phyloP scores from a whole-genome alignment of 2,113 vertebrate genomes.

The Epinephelus lanceolatus region DNA sequence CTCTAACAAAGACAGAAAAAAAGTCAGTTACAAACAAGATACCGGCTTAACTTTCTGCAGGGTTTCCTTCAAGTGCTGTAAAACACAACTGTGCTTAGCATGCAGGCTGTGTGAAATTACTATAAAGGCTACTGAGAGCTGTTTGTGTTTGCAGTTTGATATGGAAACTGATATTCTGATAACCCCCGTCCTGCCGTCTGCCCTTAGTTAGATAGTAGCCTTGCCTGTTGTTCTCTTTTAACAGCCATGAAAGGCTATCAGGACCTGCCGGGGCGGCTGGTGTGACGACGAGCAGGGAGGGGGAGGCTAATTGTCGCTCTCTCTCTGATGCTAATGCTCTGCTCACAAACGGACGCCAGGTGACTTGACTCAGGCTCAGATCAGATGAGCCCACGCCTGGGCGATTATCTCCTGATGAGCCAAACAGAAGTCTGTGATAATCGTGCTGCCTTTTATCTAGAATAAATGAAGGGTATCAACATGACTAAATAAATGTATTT shows the following conservation, averaged over 20 bases:
- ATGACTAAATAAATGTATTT: neutral
- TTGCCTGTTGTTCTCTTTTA: conserved; percentile 38
- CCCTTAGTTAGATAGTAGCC: conserved; percentile 27
- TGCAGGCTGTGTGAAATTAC: conserved; percentile 14
- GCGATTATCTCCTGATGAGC: conserved; percentile 59
- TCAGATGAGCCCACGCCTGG: conserved; percentile 44
- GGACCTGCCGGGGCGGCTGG: conserved; percentile 18
- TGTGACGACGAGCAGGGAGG: conserved; percentile 4
- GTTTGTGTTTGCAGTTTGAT: conserved; percentile 64
- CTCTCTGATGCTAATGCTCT: conserved; percentile 69
- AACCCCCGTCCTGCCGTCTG: conserved; percentile 36
- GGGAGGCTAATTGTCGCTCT: conserved; percentile 55
- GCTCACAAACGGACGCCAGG: conserved; percentile 49
- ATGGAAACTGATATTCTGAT: conserved; percentile 57
- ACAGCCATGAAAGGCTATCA: conserved; percentile 43
- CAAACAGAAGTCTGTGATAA: conserved; percentile 17
- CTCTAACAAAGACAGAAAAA: neutral
- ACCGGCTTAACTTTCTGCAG: neutral
- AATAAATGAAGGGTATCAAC: neutral
- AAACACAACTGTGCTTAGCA: neutral
- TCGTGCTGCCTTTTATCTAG: conserved; percentile 13
- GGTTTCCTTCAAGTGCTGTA: neutral
- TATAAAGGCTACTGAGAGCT: conserved; percentile 33
- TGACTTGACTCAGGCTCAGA: conserved; percentile 55
- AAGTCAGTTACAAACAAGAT: conserved; percentile 3